phyloP scores from a whole-genome alignment of 1,140 invertebrate species.

The Alviniconcha marisindica region DNA sequence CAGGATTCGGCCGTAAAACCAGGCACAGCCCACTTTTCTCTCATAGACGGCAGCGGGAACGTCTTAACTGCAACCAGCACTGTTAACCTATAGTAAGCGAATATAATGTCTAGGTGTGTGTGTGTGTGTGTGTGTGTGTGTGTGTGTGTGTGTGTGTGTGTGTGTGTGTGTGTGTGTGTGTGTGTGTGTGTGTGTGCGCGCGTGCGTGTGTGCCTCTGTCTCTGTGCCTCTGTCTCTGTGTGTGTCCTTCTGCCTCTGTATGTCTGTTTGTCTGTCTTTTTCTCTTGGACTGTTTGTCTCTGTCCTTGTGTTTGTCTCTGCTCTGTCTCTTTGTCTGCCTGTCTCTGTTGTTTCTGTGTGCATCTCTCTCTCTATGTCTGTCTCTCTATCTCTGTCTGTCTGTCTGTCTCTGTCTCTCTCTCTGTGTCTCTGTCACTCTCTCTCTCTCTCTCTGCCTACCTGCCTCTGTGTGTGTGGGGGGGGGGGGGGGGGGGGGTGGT shows the following conservation, averaged over 20 bases:
- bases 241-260: background rate
- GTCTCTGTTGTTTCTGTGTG: background rate
- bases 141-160: no score
- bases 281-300: background rate
- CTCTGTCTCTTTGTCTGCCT: background rate
- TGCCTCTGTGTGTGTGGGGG: background rate
- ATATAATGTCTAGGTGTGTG: no score
- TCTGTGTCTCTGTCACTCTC: background rate
- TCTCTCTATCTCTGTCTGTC: background rate
- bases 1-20: constrained; percentile 43
- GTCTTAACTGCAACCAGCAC: constrained; percentile 95
- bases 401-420: background rate
- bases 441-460: background rate
- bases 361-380: background rate
- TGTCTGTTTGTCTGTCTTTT: background rate
- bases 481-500: no score
- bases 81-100: constrained; percentile 82
- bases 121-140: no score
- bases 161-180: no score
- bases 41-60: constrained; percentile 91
- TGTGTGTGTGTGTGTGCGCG: background rate
- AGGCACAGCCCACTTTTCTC: constrained; percentile 93
- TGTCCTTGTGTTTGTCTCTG: background rate
- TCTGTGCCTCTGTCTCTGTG: background rate
- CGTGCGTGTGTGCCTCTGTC: background rate